Evolutionary conservation across 2,888 invertebrate genomes (phyloP), one percentile per base, ranked within the genome.

Genomic region (Drosophila infuscata): DNA sequence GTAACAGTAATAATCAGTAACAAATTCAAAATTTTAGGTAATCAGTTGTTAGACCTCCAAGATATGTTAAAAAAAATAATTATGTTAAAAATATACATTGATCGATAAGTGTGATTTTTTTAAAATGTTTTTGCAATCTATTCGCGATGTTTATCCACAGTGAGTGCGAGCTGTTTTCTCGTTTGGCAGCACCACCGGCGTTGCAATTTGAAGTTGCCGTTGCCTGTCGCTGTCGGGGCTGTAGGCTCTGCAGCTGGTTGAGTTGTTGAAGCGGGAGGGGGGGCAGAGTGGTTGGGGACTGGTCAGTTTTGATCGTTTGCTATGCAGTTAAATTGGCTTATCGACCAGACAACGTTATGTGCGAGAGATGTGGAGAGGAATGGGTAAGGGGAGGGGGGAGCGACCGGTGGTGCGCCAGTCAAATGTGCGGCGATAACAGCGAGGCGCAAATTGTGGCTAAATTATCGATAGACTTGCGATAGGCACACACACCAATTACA

Each of bases 401-500:
- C 33, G n/a, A 32, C 36, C 54, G 36, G 32, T 17, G 20, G 63
- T 53, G 53, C 20, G 20, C 38, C 52, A 63, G 53, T 71, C 60
- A 70, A 66, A 70, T 70, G 29, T 64, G 35, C 46, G 35, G 66
- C 71, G 79, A 72, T 74, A 84, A 78, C 70, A 77, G 78, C 74
- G 38, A 77, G 82, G 77, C 89, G 82, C 65, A 89, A 87, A 89
- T 85, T 82, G 76, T 72, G 46, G 54, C 46, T 70, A 82, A 85
- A 84, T 85, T 89, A 89, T 89, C 85, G 76, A 89, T 84, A 89
- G 85, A 87, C 76, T 64, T 29, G 58, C 72, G 83, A 84, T 88
- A 73, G 78, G 73, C 68, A 49, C 43, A 49, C 43, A 58, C 59
- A 48, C 51, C 81, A 81, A 79, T 79, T 79, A 77, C 78, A 67